Evolutionary conservation across 2,797 vertebrate species (phyloP), one percentile per base, ranked within the genome.

Genomic region (Anableps anableps): DNA sequence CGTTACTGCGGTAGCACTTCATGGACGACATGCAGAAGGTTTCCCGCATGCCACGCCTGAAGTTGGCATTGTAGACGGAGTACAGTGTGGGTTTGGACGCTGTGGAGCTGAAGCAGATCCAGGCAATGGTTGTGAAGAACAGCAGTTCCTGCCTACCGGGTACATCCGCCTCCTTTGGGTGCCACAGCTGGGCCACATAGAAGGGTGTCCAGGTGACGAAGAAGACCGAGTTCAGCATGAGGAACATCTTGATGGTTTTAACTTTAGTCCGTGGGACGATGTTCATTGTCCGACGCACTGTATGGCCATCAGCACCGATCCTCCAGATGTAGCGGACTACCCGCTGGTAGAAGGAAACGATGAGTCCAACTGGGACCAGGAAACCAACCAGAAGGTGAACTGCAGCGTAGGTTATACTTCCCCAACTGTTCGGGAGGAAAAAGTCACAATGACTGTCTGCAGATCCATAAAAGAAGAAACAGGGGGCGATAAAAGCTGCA

Each of bases 191-290:
- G 13, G 93, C 95, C 0, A 95, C 74, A 0, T 97, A 97, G 85
- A 98, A 99, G 19, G 98, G 98, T 4, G 96, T 94, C 97, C 97
- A 99, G 70, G 97, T 97, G 66, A 98, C 88, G 45, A 99, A 94
- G 86, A 99, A 99, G 21, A 98, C 83, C 0, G 90, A 91, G 77
- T 98, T 99, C 55, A 99, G 94, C 91, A 97, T 95, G 48, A 99
- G 95, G 87, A 99, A 98, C 98, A 99, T 99, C 94, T 99, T 99
- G 88, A 99, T 96, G 21, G 98, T 99, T 94, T 98, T 99, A 82
- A 99, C 98, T 93, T 99, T 99, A 83, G 97, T 97, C 94, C 98
- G 96, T 0, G 98, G 98, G 26, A 99, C 98, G 0, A 97, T 96
- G 87, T 99, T 99, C 94, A 95, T 98, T 0, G 98, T 99, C 81